Evolutionary conservation across 1,140 invertebrate species (phyloP), one percentile per base, ranked within the genome.

Genomic region (Tenebrio molitor): DNA sequence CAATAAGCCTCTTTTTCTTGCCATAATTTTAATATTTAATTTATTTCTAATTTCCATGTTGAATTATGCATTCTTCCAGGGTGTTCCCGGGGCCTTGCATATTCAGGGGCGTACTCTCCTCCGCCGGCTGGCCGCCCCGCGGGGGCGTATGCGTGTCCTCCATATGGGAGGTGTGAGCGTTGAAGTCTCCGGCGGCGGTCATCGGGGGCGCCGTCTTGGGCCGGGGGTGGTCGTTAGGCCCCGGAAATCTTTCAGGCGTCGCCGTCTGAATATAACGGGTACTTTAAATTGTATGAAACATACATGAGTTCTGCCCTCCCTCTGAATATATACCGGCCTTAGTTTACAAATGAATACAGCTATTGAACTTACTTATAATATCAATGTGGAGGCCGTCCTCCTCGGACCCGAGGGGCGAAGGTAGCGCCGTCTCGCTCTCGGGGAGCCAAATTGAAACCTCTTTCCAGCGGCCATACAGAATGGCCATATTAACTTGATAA

Each of bases 401-500:
- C 71, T 79, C 77, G 72, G 76, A 76, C 79, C 76, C 78, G 71
- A 63, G 25, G 23, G 69, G 72, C 69, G 69, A 75, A 76, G 69
- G 69, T 69, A 68, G 74, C 80, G 77, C 78, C 70, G 75, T 76
- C 74, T 79, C 77, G 44, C 70, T 74, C 63, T 71, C 73, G 73
- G 74, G 71, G 73, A 78, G 74, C 77, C 80, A 78, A 80, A 79
- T 82, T 80, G 80, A 81, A 81, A 82, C 84, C 83, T 82, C 81
- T 82, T 81, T 81, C 81, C 80, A 78, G 76, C 79, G 78, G 78
- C 81, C 78, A 81, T 81, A 81, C 87, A 88, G 87, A 89, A 89
- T 88, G 87, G 87, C 90, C 91, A 91, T 92, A 92, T 92, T 91
- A 92, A 92, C 91, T 92, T 92, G 90, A 92, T 92, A 92, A 92